These are phyloP conservation scores for Phyllotis vaccarum DNA, from an alignment of 2,797 vertebrate species.

Conservation along the genomic window DNA sequence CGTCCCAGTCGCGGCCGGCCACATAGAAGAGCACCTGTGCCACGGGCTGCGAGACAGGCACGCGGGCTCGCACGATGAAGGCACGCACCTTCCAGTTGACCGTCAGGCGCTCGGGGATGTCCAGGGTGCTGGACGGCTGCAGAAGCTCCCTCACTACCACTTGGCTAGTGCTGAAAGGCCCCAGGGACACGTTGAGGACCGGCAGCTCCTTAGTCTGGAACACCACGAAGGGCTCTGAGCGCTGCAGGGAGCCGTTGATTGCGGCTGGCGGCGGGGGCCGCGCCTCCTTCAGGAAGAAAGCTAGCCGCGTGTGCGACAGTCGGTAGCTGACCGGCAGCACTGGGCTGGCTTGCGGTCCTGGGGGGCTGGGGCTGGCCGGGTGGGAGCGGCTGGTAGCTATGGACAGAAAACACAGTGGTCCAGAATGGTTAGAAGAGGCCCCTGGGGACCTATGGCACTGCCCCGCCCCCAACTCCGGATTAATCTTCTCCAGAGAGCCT, in stretches of 20 bases:
- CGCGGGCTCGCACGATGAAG: constrained; percentile 95
- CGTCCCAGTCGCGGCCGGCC: constrained; percentile 97
- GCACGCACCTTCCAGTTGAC: constrained; percentile 99
- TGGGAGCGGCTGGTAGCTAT: constrained; percentile 92
- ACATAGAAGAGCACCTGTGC: constrained; percentile 98
- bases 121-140: constrained; percentile 95
- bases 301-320: constrained; percentile 96
- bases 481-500: not conserved
- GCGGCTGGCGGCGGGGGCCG: constrained; percentile 82
- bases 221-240: constrained; percentile 96
- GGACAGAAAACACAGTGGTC: constrained; percentile 65
- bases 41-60: constrained; percentile 93
- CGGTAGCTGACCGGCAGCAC: constrained; percentile 96
- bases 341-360: constrained; percentile 88
- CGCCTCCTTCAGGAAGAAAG: constrained; percentile 96
- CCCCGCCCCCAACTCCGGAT: no score
- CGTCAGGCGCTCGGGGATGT: constrained; percentile 94
- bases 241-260: constrained; percentile 89
- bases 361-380: constrained; percentile 90
- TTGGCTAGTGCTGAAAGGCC: constrained; percentile 94
- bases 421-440: not conserved
- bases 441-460: accelerated
- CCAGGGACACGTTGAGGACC: constrained; percentile 95
- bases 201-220: constrained; percentile 99
- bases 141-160: constrained; percentile 95